Conservation (phyloP, 2,888 invertebrate genomes). For the Synergus japonicus region DNA sequence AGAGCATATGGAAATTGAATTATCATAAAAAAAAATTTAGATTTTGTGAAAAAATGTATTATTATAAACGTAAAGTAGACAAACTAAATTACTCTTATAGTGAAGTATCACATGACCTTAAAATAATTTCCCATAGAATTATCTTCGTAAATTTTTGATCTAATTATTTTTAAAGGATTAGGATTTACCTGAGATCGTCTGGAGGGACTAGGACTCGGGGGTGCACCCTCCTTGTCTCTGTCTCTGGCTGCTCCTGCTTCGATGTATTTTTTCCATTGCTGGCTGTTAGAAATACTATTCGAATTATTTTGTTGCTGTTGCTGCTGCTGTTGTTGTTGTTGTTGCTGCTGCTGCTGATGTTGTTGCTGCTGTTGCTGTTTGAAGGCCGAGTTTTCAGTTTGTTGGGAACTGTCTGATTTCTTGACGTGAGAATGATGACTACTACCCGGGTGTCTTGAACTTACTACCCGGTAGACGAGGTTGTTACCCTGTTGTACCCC, state of each 20-base stretch:
- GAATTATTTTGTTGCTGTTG: conserved; percentile 65
- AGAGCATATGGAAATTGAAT: too few relatives aligned
- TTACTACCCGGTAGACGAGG: conserved; percentile 74
- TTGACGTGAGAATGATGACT: conserved; percentile 72
- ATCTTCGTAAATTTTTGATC: background rate
- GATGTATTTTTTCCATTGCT: conserved; percentile 79
- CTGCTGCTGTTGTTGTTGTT: conserved; percentile 58
- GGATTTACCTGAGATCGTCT: conserved; percentile 71
- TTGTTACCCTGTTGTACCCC: conserved; percentile 72
- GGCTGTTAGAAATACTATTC: conserved; percentile 73
- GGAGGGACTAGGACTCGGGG: conserved; percentile 75
- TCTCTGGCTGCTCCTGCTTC: conserved; percentile 73
- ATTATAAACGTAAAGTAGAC: too few relatives aligned
- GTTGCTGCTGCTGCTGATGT: conserved; percentile 67
- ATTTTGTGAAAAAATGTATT: too few relatives aligned
- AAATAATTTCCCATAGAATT: background rate
- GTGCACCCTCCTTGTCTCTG: conserved; percentile 72
- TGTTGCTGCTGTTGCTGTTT: conserved; percentile 63
- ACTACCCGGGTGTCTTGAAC: conserved; percentile 69
- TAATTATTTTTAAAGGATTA: background rate
- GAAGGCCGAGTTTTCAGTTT: conserved; percentile 79
- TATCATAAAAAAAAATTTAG: too few relatives aligned
- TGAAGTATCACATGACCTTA: too few relatives aligned
- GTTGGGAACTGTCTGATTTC: conserved; percentile 80
- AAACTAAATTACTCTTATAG: too few relatives aligned